A percentile compares a stretch with the other conserved stretches of the same genome.
Conservation (phyloP, 2,797 vertebrate genomes). For the Pseudochirops corinnae region DNA sequence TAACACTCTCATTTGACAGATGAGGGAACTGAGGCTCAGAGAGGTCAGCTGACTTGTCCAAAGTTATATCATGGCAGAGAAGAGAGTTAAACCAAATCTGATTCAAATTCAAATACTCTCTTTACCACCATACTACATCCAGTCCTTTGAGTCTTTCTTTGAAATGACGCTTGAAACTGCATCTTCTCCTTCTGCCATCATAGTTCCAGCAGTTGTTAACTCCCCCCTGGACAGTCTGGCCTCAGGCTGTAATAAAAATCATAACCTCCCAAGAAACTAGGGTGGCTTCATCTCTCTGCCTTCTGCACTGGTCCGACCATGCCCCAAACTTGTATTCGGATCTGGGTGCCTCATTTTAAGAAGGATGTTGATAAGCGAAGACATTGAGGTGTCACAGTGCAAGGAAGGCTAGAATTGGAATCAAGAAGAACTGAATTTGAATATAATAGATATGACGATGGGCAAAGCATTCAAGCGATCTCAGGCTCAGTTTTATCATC, state of each 20-base stretch:
- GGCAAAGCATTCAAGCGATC: not conserved
- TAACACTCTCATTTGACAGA: not conserved
- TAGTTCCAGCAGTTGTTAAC: too few relatives aligned
- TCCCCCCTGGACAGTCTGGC: too few relatives aligned
- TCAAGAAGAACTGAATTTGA: slow-evolving; percentile 13
- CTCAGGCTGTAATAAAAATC: not conserved
- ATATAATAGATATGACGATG: not conserved
- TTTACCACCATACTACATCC: not conserved
- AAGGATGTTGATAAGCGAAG: not conserved
- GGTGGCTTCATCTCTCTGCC: not conserved
- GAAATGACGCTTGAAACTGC: too few relatives aligned
- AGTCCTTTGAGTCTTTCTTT: not conserved
- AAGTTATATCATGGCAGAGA: not conserved
- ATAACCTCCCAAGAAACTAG: not conserved
- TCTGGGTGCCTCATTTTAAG: not conserved
- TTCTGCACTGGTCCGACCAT: not conserved
- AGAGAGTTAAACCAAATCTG: not conserved
- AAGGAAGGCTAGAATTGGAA: not conserved
- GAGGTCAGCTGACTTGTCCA: not conserved
- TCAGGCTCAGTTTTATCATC: slow-evolving; percentile 24
- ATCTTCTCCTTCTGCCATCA: too few relatives aligned
- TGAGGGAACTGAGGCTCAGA: not conserved
- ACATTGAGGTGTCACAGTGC: too few relatives aligned
- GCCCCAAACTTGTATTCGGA: not conserved
- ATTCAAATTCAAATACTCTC: not conserved